Percentiles rank a stretch among this genome's conserved stretches.
Conservation (phyloP, 1,140 invertebrate species). For the Mylabris phalerata region DNA sequence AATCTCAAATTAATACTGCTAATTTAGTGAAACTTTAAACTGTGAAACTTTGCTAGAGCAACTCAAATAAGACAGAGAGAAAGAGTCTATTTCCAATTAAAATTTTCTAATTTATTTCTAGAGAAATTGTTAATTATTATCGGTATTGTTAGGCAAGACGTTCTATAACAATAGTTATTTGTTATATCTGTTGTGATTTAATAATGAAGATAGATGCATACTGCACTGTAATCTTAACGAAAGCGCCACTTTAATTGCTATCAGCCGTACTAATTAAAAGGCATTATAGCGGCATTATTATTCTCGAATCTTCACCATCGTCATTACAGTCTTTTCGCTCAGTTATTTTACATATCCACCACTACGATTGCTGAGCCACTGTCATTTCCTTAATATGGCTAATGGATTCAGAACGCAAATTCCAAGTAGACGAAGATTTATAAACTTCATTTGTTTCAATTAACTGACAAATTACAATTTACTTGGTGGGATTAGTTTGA, state of each 20-base stretch:
- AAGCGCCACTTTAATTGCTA: constrained; percentile 25
- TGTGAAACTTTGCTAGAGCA: no score
- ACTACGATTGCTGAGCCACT: constrained; percentile 1
- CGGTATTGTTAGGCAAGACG: no score
- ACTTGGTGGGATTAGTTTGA: no score
- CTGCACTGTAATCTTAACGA: constrained; percentile 19
- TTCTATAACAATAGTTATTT: no score
- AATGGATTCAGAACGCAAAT: constrained; percentile 12
- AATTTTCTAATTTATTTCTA: no score
- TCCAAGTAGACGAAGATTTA: constrained; percentile 8
- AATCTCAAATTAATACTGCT: no score
- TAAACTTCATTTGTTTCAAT: constrained; percentile 13
- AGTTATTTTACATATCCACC: constrained; percentile 18
- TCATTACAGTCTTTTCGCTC: not conserved
- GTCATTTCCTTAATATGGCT: constrained; percentile 17
- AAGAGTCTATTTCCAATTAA: no score
- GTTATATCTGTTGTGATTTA: constrained; percentile 7
- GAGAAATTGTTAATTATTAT: no score
- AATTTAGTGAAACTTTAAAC: no score
- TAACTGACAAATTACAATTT: constrained; percentile 9
- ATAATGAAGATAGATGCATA: constrained; percentile 27
- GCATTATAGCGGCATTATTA: constrained; percentile 23
- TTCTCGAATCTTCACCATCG: constrained; percentile 7
- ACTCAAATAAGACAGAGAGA: no score
- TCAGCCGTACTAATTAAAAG: constrained; percentile 26